Percentiles rank a stretch among this genome's conserved stretches.
Evolutionary conservation across 2,113 vertebrate genomes (phyloP).

Genomic region (Furnarius figulus): DNA sequence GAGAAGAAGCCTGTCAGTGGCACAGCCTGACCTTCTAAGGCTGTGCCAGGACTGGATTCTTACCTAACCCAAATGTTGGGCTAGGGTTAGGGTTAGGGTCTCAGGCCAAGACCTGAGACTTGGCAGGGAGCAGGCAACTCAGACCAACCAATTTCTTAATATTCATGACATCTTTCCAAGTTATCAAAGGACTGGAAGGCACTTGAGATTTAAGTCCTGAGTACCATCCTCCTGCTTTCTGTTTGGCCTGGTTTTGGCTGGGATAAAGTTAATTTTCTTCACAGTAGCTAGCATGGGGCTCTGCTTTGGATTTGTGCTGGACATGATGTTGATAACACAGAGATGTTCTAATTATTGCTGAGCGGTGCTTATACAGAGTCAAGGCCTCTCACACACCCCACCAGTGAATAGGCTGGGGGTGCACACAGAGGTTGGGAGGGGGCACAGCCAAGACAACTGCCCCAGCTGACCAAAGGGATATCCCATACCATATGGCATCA

Average conservation of each 20-base stretch:
- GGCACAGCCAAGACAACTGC: background rate
- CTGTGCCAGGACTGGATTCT: background rate
- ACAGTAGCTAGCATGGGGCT: background rate
- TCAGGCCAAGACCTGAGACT: background rate
- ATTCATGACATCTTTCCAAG: background rate
- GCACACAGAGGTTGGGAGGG: background rate
- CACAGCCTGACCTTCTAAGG: background rate
- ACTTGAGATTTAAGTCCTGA: background rate
- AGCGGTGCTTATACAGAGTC: background rate
- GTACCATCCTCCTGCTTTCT: background rate
- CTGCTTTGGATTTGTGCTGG: background rate
- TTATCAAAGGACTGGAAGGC: background rate
- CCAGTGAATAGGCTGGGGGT: background rate
- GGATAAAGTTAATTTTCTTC: background rate
- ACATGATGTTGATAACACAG: background rate
- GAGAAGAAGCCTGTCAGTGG: background rate
- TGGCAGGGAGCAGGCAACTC: background rate
- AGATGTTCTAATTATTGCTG: background rate
- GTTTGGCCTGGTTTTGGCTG: background rate
- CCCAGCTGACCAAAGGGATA: background rate
- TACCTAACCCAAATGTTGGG: background rate
- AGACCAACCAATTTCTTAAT: background rate
- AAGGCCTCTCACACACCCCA: background rate
- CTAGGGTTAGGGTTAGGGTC: background rate
- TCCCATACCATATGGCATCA: background rate